Evolutionary conservation across 2,797 vertebrate genomes (phyloP).

Genomic region (Odontamblyopus lacepedii): DNA sequence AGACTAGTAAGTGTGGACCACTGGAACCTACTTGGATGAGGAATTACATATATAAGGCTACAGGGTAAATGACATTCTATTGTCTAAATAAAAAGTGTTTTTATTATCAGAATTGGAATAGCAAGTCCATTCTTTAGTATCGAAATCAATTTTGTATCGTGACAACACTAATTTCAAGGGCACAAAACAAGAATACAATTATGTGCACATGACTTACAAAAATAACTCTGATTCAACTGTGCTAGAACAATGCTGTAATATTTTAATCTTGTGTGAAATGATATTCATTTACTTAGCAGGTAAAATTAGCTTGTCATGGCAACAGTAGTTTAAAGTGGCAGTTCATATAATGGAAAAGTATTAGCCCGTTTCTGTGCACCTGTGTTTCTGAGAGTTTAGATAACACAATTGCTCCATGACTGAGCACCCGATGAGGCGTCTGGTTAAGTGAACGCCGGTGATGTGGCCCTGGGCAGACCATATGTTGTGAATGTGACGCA

Average conservation of each 20-base stretch:
- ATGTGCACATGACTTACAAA: background rate
- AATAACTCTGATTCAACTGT: background rate
- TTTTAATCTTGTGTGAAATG: too few relatives aligned
- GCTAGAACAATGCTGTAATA: too few relatives aligned
- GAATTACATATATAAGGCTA: too few relatives aligned
- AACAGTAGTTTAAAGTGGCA: background rate
- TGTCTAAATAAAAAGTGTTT: too few relatives aligned
- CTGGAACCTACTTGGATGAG: too few relatives aligned
- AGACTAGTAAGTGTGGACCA: too few relatives aligned
- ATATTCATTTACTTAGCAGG: background rate
- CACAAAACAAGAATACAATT: too few relatives aligned
- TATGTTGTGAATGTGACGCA: slow-evolving; percentile 46
- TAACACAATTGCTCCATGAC: slow-evolving; percentile 20
- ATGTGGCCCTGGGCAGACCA: slow-evolving; percentile 25
- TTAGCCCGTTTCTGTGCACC: background rate
- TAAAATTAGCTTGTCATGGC: background rate
- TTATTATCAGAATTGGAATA: too few relatives aligned
- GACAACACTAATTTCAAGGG: too few relatives aligned
- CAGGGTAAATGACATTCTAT: too few relatives aligned
- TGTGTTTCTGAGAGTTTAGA: slow-evolving; percentile 9
- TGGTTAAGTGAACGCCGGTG: slow-evolving; percentile 40
- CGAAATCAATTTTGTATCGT: too few relatives aligned
- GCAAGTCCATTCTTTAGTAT: too few relatives aligned
- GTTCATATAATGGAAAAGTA: background rate
- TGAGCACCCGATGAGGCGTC: slow-evolving; percentile 26